Evolutionary conservation across 2,888 invertebrate genomes (phyloP).

Genomic region (Geophilus truncorum): DNA sequence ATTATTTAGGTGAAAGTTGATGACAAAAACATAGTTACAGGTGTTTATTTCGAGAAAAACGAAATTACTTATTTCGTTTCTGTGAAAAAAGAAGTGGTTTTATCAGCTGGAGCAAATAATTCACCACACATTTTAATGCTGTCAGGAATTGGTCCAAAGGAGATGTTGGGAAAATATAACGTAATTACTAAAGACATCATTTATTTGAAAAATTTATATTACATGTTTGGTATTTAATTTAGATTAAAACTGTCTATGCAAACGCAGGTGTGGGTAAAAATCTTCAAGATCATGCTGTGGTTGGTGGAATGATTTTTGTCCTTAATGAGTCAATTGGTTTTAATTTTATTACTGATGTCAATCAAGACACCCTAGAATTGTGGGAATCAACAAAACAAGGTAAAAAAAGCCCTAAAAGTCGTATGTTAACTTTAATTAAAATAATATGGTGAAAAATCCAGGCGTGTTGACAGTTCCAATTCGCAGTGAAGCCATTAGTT

Average conservation of each 20-base stretch:
- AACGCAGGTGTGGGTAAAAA: constrained; percentile 53
- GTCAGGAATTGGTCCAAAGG: constrained; percentile 78
- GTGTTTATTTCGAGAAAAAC: constrained; percentile 72
- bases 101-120: constrained; percentile 86
- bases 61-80: constrained; percentile 66
- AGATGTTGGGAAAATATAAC: constrained; percentile 59
- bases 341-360: constrained; percentile 7
- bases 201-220: constrained; percentile 46
- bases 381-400: not conserved
- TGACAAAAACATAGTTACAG: constrained; percentile 66
- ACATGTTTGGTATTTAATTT: constrained; percentile 44
- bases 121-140: constrained; percentile 91
- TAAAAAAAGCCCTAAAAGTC: not conserved
- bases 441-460: constrained; percentile 32
- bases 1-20: constrained; percentile 11
- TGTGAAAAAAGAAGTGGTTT: constrained; percentile 77
- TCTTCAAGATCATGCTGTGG: constrained; percentile 51
- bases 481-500: not conserved
- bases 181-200: constrained; percentile 37
- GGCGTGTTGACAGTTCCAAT: constrained; percentile 28
- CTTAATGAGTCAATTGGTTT: constrained; percentile 21
- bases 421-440: too few species aligned
- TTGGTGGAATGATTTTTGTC: constrained; percentile 37
- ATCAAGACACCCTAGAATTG: not conserved
- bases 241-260: constrained; percentile 41